Evolutionary conservation across 2,113 vertebrate species (phyloP).

Genomic region (Orycteropus afer): DNA sequence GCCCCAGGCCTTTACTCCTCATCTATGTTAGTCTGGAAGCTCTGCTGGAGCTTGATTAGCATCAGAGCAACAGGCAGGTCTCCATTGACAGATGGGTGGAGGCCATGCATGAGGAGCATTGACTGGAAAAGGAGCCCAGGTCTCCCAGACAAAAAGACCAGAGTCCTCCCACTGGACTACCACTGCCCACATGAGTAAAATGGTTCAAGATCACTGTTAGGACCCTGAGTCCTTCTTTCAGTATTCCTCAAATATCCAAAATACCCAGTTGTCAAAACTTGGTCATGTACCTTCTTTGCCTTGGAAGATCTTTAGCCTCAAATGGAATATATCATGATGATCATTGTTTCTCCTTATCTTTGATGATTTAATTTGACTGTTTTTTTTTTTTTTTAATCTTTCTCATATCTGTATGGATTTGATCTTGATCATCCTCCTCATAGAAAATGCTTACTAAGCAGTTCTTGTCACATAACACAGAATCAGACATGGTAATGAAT

Average conservation of each 20-base stretch:
- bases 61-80: not conserved
- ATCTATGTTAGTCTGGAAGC: too few species aligned
- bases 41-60: not conserved
- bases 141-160: too few species aligned
- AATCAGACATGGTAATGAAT: slow-evolving; percentile 63
- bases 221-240: not conserved
- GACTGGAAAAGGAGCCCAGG: too few species aligned
- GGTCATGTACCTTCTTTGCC: not conserved
- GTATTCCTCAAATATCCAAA: not conserved
- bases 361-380: not conserved
- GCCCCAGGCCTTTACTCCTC: too few species aligned
- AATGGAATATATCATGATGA: not conserved
- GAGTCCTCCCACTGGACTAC: too few species aligned
- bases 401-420: slow-evolving; percentile 12
- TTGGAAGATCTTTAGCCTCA: not conserved
- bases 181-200: too few species aligned
- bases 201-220: too few species aligned
- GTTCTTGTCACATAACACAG: slow-evolving; percentile 45
- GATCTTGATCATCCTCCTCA: slow-evolving; percentile 56
- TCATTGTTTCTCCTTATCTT: not conserved
- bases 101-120: too few species aligned
- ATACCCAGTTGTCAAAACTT: not conserved
- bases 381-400: not conserved
- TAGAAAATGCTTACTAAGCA: slow-evolving; percentile 57
- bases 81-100: not conserved